phyloP scores from a whole-genome alignment of 2,888 invertebrate genomes.

The Troides oblongomaculatus region DNA sequence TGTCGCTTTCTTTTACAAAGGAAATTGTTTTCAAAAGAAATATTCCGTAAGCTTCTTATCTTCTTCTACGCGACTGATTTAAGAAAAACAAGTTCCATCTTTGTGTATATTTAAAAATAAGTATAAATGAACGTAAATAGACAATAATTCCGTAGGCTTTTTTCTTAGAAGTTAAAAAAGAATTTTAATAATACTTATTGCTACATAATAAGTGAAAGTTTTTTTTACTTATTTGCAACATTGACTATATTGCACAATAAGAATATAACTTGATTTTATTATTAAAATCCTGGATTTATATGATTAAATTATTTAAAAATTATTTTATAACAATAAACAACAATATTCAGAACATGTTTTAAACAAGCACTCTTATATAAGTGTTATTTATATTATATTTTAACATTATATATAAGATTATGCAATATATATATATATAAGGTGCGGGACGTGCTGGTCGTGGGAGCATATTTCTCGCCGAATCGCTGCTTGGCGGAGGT shows the following conservation, averaged over 20 bases:
- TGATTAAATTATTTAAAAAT: no score
- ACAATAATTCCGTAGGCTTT: not conserved
- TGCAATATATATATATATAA: no score
- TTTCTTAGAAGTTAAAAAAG: not conserved
- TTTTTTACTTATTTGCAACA: not conserved
- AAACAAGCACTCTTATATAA: no score
- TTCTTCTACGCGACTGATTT: constrained; percentile 9
- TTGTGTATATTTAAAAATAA: constrained; percentile 3
- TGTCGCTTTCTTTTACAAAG: not conserved
- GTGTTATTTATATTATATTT: no score
- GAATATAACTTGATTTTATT: no score
- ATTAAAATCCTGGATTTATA: no score
- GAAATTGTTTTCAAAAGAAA: constrained; percentile 22
- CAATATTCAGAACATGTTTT: no score
- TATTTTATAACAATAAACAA: no score
- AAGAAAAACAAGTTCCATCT: constrained; percentile 13
- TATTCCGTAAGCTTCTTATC: constrained; percentile 20
- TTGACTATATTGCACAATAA: not conserved
- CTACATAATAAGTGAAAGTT: not conserved
- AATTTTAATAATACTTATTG: not conserved
- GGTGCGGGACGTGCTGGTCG: no score
- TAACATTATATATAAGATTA: no score
- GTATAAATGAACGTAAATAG: not conserved
- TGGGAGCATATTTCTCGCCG: no score
- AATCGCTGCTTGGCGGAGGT: no score